phyloP scores from a whole-genome alignment of 2,113 vertebrate genomes.

The Zapornia atra region DNA sequence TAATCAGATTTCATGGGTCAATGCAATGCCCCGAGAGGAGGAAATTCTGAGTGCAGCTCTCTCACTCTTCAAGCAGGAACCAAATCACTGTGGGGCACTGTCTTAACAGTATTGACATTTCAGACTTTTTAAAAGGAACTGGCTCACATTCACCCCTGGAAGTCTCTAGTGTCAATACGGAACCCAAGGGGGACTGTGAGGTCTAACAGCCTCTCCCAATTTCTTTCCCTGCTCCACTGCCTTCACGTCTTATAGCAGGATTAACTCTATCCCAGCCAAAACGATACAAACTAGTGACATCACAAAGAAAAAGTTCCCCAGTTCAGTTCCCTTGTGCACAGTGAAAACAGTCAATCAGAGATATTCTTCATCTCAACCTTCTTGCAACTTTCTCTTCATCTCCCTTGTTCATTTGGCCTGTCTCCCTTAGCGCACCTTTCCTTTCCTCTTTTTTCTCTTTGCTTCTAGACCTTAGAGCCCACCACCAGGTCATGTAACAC shows the following conservation, averaged over 20 bases:
- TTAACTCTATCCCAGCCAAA: not conserved
- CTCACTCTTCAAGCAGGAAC: constrained; percentile 2
- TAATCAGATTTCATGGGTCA: constrained; percentile 65
- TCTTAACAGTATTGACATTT: constrained; percentile 24
- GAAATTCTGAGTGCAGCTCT: not conserved
- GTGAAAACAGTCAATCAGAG: not conserved
- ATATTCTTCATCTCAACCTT: not conserved
- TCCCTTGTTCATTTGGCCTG: not conserved
- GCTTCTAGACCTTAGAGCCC: not conserved
- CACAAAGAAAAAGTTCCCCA: not conserved
- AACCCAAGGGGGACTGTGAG: not conserved
- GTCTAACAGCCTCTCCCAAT: not conserved
- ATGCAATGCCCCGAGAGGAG: not conserved
- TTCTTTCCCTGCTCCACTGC: not conserved
- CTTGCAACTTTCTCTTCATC: not conserved
- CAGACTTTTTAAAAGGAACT: not conserved
- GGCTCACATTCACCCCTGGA: not conserved
- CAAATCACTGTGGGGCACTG: constrained; percentile 7
- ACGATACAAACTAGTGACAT: not conserved
- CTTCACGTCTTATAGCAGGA: not conserved
- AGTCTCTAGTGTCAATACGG: not conserved
- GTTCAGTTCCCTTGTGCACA: not conserved
- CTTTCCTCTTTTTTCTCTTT: not conserved
- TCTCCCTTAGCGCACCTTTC: not conserved
- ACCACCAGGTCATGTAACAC: not conserved